Evolutionary conservation across 2,113 vertebrate species (phyloP).

Genomic region (Centropus bengalensis): DNA sequence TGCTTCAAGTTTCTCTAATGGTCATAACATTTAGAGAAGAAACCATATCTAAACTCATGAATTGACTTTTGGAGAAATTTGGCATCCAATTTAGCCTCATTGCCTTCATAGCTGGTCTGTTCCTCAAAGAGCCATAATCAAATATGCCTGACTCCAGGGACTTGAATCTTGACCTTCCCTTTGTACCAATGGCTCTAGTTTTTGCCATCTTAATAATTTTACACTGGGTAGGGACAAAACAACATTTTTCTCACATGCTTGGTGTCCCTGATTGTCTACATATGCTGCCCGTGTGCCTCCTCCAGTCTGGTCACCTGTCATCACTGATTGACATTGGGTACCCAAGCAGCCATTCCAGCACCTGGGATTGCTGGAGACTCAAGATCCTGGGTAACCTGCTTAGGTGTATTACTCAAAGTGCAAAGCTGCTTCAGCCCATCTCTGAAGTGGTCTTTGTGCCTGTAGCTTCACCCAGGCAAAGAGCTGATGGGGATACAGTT

Average conservation of each 20-base stretch:
- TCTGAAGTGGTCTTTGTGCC: background rate
- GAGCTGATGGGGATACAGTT: background rate
- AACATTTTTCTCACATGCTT: background rate
- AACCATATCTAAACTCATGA: background rate
- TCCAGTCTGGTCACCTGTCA: background rate
- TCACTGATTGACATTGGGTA: background rate
- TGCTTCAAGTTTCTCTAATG: background rate
- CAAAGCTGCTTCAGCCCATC: background rate
- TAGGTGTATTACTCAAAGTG: accelerated
- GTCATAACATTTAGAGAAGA: background rate
- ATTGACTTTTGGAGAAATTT: background rate
- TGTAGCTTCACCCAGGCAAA: background rate
- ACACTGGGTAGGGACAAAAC: background rate
- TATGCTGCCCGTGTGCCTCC: accelerated
- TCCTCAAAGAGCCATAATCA: background rate
- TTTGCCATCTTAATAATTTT: background rate
- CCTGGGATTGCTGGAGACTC: background rate
- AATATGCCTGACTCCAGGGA: background rate
- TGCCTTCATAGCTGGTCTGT: background rate
- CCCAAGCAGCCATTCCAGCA: background rate
- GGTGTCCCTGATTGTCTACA: background rate
- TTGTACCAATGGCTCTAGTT: background rate
- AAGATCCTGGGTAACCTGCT: background rate
- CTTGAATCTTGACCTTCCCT: background rate
- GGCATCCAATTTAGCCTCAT: background rate